These are phyloP conservation scores for Arbacia lixula DNA, from an alignment of 53 echinoderm and acorn worm species.

Conservation along the genomic window DNA sequence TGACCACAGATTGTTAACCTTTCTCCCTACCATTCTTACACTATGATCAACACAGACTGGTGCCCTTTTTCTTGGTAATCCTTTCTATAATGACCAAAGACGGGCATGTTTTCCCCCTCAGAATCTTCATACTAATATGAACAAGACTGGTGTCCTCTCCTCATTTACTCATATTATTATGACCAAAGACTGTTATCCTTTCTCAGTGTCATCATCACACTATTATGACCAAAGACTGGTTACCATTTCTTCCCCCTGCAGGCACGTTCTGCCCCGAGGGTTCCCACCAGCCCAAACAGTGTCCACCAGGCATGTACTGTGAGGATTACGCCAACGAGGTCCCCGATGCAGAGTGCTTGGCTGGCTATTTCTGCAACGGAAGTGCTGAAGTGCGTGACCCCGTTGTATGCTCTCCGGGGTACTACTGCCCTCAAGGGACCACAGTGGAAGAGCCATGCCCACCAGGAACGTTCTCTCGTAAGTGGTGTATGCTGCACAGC, in stretches of 20 bases:
- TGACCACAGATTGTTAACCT: too few relatives aligned
- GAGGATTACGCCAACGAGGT: constrained; percentile 76
- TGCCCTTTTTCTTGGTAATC: too few relatives aligned
- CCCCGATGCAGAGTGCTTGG: constrained; percentile 79
- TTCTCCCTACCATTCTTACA: too few relatives aligned
- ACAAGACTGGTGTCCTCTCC: too few relatives aligned
- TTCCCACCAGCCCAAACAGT: constrained; percentile 76
- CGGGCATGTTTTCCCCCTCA: too few relatives aligned
- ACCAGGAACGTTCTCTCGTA: constrained; percentile 94
- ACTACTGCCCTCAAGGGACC: constrained; percentile 97
- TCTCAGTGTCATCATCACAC: too few relatives aligned
- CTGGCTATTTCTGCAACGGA: constrained; percentile 96
- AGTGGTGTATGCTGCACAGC: background rate
- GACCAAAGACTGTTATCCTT: too few relatives aligned
- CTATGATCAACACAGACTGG: too few relatives aligned
- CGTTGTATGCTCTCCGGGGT: constrained; percentile 76
- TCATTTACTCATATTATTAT: too few relatives aligned
- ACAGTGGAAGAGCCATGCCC: constrained; percentile 87
- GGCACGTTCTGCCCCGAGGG: constrained; percentile 93
- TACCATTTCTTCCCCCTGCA: constrained; percentile 6
- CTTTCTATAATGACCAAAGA: too few relatives aligned
- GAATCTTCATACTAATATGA: too few relatives aligned
- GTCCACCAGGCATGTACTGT: constrained; percentile 83
- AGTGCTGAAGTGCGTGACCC: constrained; percentile 83
- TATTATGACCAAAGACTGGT: too few relatives aligned